phyloP scores from a whole-genome alignment of 1,140 invertebrate genomes.

The Helicoverpa armigera region DNA sequence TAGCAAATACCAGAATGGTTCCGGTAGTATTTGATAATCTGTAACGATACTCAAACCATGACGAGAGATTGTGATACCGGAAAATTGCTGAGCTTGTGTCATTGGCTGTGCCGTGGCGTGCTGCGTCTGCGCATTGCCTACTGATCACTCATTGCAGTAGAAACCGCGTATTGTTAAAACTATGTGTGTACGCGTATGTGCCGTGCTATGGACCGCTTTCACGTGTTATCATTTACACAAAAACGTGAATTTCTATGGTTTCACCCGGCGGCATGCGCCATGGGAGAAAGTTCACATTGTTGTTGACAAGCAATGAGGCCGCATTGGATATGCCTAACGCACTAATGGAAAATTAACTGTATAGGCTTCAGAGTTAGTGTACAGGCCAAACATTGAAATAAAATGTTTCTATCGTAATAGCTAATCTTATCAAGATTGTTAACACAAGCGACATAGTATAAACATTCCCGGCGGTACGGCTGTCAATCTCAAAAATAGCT shows the following conservation, averaged over 20 bases:
- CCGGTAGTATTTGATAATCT: no score
- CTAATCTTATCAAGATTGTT: slow-evolving; percentile 26
- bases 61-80: no score
- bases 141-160: slow-evolving; percentile 11
- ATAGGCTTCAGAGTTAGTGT: neutral
- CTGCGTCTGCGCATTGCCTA: slow-evolving; percentile 5
- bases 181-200: neutral
- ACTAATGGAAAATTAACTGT: no score
- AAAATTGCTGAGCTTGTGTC: neutral
- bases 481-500: neutral
- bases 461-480: neutral
- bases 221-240: slow-evolving; percentile 14
- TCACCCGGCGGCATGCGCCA: slow-evolving; percentile 1
- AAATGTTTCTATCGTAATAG: neutral
- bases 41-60: no score
- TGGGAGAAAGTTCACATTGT: slow-evolving; percentile 21
- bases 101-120: neutral
- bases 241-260: slow-evolving; percentile 8
- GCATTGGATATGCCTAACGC: neutral
- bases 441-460: neutral
- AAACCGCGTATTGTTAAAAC: slow-evolving; percentile 32
- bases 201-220: neutral
- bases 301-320: slow-evolving; percentile 7
- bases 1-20: no score
- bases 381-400: neutral